Percentiles rank a stretch among this genome's conserved stretches.
Conservation (phyloP, 2,888 invertebrate species). For the Brachyptera putata region DNA sequence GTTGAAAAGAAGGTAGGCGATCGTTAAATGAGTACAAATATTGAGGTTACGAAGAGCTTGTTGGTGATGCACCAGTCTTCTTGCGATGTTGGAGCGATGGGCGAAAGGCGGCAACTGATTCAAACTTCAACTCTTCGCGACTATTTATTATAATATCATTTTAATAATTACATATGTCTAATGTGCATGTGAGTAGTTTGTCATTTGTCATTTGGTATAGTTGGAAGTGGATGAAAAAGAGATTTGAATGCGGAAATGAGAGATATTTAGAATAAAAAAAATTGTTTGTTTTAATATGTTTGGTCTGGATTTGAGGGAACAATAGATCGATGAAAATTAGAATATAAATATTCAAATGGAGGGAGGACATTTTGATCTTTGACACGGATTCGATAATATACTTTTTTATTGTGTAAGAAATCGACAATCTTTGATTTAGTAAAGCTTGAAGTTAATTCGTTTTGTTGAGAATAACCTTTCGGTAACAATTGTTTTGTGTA, state of each 20-base stretch:
- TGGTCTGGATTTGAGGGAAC: neutral
- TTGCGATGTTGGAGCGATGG: neutral
- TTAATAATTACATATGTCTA: no score
- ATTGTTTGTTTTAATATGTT: neutral
- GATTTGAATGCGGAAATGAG: neutral
- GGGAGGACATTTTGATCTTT: no score
- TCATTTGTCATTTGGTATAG: neutral
- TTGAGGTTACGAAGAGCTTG: constrained; percentile 22
- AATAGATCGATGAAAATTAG: neutral
- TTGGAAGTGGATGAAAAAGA: neutral
- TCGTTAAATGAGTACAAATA: constrained; percentile 26
- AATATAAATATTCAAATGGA: no score
- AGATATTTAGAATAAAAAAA: neutral
- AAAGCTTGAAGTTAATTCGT: no score
- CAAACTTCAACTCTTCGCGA: neutral
- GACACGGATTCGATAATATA: no score
- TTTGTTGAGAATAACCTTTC: no score
- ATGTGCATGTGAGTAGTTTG: no score
- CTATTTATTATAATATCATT: neutral
- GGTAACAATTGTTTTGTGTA: no score
- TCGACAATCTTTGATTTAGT: no score
- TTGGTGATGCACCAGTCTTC: neutral
- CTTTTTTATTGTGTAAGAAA: no score
- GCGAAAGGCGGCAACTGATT: neutral
- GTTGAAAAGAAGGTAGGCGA: neutral